Percentiles rank a stretch among this genome's conserved stretches.
phyloP scores from a whole-genome alignment of 2,797 vertebrate genomes.

The Hylomyscus alleni region DNA sequence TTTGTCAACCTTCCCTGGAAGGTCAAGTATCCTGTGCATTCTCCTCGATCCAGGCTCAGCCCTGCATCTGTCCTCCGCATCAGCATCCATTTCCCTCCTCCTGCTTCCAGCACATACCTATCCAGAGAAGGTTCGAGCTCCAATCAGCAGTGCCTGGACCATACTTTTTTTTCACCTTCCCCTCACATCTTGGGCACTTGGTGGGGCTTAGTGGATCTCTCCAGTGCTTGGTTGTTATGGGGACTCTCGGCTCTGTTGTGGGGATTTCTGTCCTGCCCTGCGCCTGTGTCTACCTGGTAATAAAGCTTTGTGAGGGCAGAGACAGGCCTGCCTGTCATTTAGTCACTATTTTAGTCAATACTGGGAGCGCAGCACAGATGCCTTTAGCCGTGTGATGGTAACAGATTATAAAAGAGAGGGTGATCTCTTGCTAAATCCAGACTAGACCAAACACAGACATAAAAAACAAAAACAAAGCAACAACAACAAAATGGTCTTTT shows the following conservation, averaged over 20 bases:
- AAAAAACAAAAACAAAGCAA: neutral
- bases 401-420: neutral
- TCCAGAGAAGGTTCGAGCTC: neutral
- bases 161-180: neutral
- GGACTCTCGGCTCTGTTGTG: neutral
- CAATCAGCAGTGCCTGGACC: neutral
- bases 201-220: neutral
- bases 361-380: neutral
- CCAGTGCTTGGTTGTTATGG: too few species aligned
- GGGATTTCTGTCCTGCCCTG: neutral
- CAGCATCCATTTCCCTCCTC: neutral
- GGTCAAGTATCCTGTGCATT: neutral
- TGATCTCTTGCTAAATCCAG: neutral
- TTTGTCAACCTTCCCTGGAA: neutral
- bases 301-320: neutral
- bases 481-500: neutral
- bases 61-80: neutral
- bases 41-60: neutral
- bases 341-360: too few species aligned
- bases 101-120: neutral
- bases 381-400: neutral
- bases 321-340: neutral
- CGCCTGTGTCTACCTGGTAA: neutral
- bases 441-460: neutral
- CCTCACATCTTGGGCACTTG: rapidly evolving